Conservation (phyloP, 2,797 vertebrate genomes). For the Arnoldichthys spilopterus region DNA sequence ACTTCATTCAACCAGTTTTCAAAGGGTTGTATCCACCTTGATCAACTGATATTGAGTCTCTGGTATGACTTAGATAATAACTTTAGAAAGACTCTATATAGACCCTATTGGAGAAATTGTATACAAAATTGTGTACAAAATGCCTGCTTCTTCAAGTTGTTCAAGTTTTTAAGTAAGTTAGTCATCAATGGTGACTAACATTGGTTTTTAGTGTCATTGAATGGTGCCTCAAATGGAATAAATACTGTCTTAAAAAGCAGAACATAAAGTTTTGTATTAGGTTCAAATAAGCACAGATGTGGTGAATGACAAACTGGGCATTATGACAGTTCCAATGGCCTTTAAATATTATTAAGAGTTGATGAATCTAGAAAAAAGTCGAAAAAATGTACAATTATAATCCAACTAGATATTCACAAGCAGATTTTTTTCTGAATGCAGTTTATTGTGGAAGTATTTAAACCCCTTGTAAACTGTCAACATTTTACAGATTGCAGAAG, state of each 20-base stretch:
- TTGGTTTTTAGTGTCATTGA: neutral
- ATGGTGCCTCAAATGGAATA: no score
- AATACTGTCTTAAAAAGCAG: neutral
- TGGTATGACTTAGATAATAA: neutral
- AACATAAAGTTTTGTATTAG: neutral
- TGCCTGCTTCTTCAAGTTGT: no score
- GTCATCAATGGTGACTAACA: neutral
- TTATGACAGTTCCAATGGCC: neutral
- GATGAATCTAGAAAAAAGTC: neutral
- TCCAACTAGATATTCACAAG: no score
- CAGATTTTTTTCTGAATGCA: no score
- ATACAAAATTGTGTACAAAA: neutral
- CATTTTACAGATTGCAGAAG: no score
- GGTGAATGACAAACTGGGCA: neutral
- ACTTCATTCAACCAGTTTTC: slow-evolving; percentile 20
- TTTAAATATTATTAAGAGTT: neutral
- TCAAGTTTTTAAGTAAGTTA: neutral
- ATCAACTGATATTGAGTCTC: slow-evolving; percentile 13
- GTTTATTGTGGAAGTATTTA: no score
- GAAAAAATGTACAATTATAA: no score
- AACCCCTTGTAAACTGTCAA: no score
- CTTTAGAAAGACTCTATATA: neutral
- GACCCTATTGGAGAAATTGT: neutral
- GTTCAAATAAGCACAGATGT: neutral
- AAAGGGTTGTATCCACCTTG: slow-evolving; percentile 18